Evolutionary conservation across 2,797 vertebrate genomes (phyloP), one percentile per base, ranked within the genome.

Genomic region (Anguilla anguilla): DNA sequence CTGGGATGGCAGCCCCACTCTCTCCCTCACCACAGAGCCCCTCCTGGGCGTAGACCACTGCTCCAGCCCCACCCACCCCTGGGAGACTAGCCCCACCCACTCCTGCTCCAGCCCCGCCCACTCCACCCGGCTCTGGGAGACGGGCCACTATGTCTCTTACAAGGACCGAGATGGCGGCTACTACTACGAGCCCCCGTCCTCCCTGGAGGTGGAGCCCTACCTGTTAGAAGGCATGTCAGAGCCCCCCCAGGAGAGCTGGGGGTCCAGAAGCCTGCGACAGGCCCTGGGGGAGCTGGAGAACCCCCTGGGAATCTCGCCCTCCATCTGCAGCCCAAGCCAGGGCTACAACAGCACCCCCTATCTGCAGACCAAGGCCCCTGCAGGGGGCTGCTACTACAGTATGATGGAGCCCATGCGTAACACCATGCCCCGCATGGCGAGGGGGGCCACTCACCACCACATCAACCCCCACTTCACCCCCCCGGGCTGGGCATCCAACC

Each of bases 381-480:
- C 93, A 11, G 94, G 93, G 0, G 96, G 95, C 4, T 96, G 96
- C 69, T 97, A 97, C 88, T 97, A 96, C 39, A 96, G 96, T 92
- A 97, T 96, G 96, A 96, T 97, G 96, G 96, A 96, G 13, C 96
- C 96, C 22, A 91, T 96, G 79, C 94, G 96, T 89, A 96, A 96
- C 91, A 96, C 95, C 0, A 96, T 97, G 96, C 96, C 96, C 28
- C 93, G 93, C 67, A 93, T 89, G 83, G 96, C 96, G 0, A 93
- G 95, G 1, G 96, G 96, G 51, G 94, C 94, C n/a, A 94, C 93
- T 0, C 94, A 95, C 83, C 64, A 95, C 91, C 74, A 79, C 39
- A 5, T 6, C 46, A 74, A 96, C 95, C 85, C 96, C 96, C 11
- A n/a, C 35, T 79, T 43, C 39, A 79, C 35, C 74, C 74, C 74